Percentiles rank a stretch among this genome's conserved stretches.
phyloP scores from a whole-genome alignment of 2,888 invertebrate genomes.

The Agonopterix alstromeriana region DNA sequence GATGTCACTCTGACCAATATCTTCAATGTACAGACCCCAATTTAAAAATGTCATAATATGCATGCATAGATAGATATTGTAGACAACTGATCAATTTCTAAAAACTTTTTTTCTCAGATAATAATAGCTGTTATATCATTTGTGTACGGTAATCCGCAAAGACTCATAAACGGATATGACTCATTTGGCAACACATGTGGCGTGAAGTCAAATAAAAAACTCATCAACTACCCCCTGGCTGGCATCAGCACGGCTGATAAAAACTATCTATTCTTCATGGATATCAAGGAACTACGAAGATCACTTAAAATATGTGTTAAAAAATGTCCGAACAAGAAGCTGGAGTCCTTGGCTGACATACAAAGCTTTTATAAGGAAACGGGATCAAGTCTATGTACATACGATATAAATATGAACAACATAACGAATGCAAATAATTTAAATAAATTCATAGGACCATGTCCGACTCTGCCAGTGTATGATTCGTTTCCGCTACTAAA shows the following conservation, averaged over 20 bases:
- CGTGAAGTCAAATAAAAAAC: constrained; percentile 84
- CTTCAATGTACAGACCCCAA: too few species aligned
- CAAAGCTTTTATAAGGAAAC: constrained; percentile 83
- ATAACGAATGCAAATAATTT: constrained; percentile 50
- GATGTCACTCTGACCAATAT: too few species aligned
- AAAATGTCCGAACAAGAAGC: constrained; percentile 84
- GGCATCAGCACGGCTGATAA: constrained; percentile 88
- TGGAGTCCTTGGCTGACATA: constrained; percentile 81
- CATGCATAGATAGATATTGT: neutral
- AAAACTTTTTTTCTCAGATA: constrained; percentile 70
- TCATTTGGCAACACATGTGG: constrained; percentile 97
- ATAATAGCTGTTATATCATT: constrained; percentile 91
- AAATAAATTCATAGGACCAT: constrained; percentile 80
- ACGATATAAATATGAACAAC: constrained; percentile 78
- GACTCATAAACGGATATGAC: constrained; percentile 93
- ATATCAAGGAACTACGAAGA: constrained; percentile 83
- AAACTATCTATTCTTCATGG: constrained; percentile 89
- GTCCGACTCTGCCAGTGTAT: constrained; percentile 87
- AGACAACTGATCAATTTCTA: neutral
- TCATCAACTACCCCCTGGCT: constrained; percentile 84
- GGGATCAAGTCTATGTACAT: constrained; percentile 86
- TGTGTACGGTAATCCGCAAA: constrained; percentile 90
- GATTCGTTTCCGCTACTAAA: constrained; percentile 88
- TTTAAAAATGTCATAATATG: constrained; percentile 1
- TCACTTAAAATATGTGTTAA: constrained; percentile 94